A percentile compares a stretch with the other conserved stretches of the same genome.
phyloP scores from a whole-genome alignment of 2,797 vertebrate species.

The Ambastaia sidthimunki region DNA sequence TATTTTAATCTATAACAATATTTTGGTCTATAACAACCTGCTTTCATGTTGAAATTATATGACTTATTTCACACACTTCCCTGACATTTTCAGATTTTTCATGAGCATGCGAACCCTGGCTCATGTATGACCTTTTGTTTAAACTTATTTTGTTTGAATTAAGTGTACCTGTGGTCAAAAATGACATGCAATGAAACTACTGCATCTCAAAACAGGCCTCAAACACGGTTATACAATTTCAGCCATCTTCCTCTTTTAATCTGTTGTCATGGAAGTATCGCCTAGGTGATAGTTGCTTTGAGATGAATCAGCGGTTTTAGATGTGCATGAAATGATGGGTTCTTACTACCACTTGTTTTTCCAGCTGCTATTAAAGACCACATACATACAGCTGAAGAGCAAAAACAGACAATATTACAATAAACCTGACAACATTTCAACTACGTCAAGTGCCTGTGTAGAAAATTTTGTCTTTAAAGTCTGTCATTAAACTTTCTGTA shows the following conservation, averaged over 20 bases:
- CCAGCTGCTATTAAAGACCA: background rate
- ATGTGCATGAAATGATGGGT: background rate
- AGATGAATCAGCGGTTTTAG: constrained; percentile 73
- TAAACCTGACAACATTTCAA: background rate
- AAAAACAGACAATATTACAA: no score
- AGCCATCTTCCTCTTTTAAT: constrained; percentile 33
- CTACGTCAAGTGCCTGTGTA: background rate
- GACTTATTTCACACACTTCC: no score
- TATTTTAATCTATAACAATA: no score
- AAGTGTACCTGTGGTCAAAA: background rate
- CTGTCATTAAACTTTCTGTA: background rate
- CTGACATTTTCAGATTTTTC: background rate
- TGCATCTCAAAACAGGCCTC: background rate
- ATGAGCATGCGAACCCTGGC: background rate
- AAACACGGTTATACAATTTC: constrained; percentile 51
- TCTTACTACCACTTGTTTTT: constrained; percentile 13
- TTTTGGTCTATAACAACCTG: no score
- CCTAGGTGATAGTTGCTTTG: constrained; percentile 67
- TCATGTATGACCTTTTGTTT: background rate
- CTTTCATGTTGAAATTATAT: no score
- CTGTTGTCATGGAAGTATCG: constrained; percentile 66
- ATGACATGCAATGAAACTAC: background rate
- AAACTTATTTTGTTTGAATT: constrained; percentile 8
- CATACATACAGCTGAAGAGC: background rate
- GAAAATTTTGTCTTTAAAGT: background rate